These are phyloP conservation scores for Poecilobothrus nobilitatus DNA, from an alignment of 2,888 invertebrate species.

Conservation along the genomic window DNA sequence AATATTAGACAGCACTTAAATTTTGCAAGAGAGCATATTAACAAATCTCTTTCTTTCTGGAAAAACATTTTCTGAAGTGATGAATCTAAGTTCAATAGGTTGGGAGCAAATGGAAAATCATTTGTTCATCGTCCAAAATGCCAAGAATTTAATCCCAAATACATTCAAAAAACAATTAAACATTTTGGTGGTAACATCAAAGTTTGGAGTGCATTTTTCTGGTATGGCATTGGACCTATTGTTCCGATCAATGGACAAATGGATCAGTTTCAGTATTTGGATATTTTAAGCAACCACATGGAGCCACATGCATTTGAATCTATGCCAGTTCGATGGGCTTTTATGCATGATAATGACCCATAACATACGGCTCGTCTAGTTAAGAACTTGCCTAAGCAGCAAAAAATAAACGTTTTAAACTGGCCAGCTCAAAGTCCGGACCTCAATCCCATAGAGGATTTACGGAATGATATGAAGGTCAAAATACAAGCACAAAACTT, in stretches of 20 bases:
- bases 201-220: no score
- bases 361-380: no score
- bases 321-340: no score
- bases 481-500: no score
- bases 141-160: slow-evolving; percentile 12
- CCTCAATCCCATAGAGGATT: not conserved
- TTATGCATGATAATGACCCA: no score
- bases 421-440: not conserved
- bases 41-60: slow-evolving; percentile 6
- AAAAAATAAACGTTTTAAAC: not conserved
- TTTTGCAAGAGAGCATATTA: not conserved
- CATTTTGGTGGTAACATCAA: slow-evolving; percentile 16
- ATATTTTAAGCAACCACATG: not conserved
- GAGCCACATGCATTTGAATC: not conserved
- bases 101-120: slow-evolving; percentile 14
- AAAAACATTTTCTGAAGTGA: slow-evolving; percentile 16
- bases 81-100: slow-evolving; percentile 16
- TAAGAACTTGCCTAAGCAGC: no score
- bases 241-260: not conserved
- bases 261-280: not conserved
- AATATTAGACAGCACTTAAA: not conserved
- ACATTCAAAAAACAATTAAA: slow-evolving; percentile 14
- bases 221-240: slow-evolving; percentile 14
- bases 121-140: slow-evolving; percentile 15
- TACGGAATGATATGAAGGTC: no score